phyloP scores from a whole-genome alignment of 1,140 invertebrate species.

The Luehdorfia chinensis region DNA sequence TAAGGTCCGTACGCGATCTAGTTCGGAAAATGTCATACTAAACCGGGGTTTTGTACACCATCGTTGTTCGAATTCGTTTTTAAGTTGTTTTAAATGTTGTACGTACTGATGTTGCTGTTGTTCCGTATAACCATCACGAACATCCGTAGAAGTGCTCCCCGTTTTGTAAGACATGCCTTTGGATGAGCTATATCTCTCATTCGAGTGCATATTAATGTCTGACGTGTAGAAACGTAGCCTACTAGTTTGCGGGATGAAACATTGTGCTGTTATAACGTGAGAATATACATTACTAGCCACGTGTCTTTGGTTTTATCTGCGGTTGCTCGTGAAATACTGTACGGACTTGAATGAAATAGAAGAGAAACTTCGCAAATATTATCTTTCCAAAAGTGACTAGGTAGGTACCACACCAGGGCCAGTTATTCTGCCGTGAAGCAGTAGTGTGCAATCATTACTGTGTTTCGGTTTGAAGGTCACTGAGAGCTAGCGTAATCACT shows the following conservation, averaged over 20 bases:
- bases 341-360: too few relatives aligned
- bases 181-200: constrained; percentile 28
- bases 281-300: constrained; percentile 2
- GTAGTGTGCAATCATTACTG: too few relatives aligned
- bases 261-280: constrained; percentile 10
- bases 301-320: constrained; percentile 2
- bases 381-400: too few relatives aligned
- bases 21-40: constrained; percentile 42
- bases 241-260: constrained; percentile 22
- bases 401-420: too few relatives aligned
- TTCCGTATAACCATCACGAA: constrained; percentile 53
- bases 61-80: constrained; percentile 52
- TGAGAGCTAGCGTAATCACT: too few relatives aligned
- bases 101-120: constrained; percentile 60
- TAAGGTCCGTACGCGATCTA: constrained; percentile 77
- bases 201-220: constrained; percentile 45
- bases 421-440: too few relatives aligned
- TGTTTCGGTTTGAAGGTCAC: too few relatives aligned
- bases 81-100: constrained; percentile 54
- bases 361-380: too few relatives aligned
- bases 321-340: constrained; percentile 13
- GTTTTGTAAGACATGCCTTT: constrained; percentile 38
- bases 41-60: constrained; percentile 48
- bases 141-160: constrained; percentile 28
- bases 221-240: constrained; percentile 28